Evolutionary conservation across 2,797 vertebrate genomes (phyloP).

Genomic region (Gouania willdenowi): DNA sequence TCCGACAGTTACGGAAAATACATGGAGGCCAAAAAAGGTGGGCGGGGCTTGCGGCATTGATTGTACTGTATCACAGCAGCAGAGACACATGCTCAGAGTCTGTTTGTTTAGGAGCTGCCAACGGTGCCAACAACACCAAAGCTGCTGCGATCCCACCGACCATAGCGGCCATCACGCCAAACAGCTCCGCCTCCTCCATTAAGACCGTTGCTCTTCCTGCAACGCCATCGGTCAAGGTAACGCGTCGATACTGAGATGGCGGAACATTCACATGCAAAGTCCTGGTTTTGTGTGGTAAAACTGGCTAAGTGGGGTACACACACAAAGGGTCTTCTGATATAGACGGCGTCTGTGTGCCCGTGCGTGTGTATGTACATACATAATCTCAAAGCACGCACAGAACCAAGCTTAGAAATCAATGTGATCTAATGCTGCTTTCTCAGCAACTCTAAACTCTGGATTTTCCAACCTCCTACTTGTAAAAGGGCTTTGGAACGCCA

Average conservation of each 20-base stretch:
- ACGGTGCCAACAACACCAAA: slow-evolving; percentile 85
- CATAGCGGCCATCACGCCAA: slow-evolving; percentile 79
- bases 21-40: slow-evolving; percentile 99
- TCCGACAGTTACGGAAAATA: slow-evolving; percentile 97
- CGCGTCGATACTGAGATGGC: too few species aligned
- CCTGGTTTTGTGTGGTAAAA: background rate
- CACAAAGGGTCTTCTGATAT: too few species aligned
- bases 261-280: too few species aligned
- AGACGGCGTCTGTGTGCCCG: background rate
- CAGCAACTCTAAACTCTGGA: too few species aligned
- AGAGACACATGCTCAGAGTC: slow-evolving; percentile 58
- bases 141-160: slow-evolving; percentile 76
- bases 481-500: too few species aligned
- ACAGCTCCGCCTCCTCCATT: slow-evolving; percentile 80
- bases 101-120: slow-evolving; percentile 84
- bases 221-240: slow-evolving; percentile 87
- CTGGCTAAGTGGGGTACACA: too few species aligned
- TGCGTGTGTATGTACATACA: too few species aligned
- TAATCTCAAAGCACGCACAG: too few species aligned
- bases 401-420: too few species aligned
- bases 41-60: background rate
- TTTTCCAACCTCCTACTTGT: too few species aligned
- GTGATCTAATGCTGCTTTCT: too few species aligned
- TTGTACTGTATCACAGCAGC: too few species aligned
- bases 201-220: slow-evolving; percentile 82